A percentile compares a stretch with the other conserved stretches of the same genome.
phyloP scores from a whole-genome alignment of 2,797 vertebrate genomes.

The Botia kubotai region DNA sequence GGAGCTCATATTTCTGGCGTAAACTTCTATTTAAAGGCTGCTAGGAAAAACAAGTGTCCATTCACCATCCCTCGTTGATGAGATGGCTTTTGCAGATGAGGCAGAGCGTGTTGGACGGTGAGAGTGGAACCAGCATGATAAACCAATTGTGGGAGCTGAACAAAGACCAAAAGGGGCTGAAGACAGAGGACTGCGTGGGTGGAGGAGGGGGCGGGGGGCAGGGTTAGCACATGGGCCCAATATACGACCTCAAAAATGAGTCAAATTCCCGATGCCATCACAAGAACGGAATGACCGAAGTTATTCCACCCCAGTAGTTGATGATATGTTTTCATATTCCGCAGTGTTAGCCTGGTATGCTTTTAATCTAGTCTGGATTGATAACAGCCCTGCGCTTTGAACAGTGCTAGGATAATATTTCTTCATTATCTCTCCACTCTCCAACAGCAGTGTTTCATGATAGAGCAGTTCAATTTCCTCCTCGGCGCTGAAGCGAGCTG shows the following conservation, averaged over 20 bases:
- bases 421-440: constrained; percentile 42
- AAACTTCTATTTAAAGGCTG: constrained; percentile 81
- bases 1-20: constrained; percentile 71
- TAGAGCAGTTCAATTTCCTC: constrained; percentile 51
- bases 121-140: constrained; percentile 65
- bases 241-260: constrained; percentile 35
- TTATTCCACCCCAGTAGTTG: constrained; percentile 35
- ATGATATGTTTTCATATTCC: constrained; percentile 37
- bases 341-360: constrained; percentile 26
- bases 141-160: constrained; percentile 63
- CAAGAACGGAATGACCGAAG: constrained; percentile 3
- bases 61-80: constrained; percentile 73
- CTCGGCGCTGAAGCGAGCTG: constrained; percentile 40
- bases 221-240: constrained; percentile 41
- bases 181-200: constrained; percentile 41
- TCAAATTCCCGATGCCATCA: constrained; percentile 2
- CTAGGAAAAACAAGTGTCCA: constrained; percentile 75
- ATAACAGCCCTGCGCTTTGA: constrained; percentile 39
- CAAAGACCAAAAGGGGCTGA: constrained; percentile 56
- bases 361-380: constrained; percentile 48
- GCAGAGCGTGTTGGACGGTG: constrained; percentile 72
- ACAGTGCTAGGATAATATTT: constrained; percentile 35
- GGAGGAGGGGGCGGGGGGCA: constrained; percentile 55
- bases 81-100: constrained; percentile 76
- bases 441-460: constrained; percentile 49